Conservation (phyloP, 53 echinoderm and acorn worm genomes). For the Glandiceps talaboti region DNA sequence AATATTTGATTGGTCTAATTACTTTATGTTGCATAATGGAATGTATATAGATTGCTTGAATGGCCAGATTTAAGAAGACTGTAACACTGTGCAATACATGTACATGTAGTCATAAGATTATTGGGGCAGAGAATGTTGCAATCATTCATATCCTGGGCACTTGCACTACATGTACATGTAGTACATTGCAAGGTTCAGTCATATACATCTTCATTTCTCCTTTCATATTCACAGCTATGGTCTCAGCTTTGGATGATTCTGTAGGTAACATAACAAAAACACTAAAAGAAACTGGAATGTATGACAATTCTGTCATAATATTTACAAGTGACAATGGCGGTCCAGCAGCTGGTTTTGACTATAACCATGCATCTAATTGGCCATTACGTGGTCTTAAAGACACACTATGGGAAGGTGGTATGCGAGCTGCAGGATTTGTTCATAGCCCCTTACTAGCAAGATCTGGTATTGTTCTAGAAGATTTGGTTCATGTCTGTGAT, state of each 20-base stretch:
- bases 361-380: constrained; percentile 79
- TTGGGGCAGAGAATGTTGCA: no score
- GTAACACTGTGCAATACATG: no score
- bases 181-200: no score
- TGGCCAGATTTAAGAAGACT: no score
- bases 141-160: no score
- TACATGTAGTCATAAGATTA: no score
- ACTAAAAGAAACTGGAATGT: constrained; percentile 42
- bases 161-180: no score
- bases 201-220: no score
- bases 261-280: constrained; percentile 59
- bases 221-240: constrained; percentile 66
- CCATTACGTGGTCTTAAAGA: constrained; percentile 66
- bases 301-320: constrained; percentile 71
- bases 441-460: constrained; percentile 51
- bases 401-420: constrained; percentile 82
- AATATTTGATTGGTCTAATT: no score
- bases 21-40: no score
- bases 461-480: constrained; percentile 35
- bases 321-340: constrained; percentile 93
- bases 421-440: constrained; percentile 54
- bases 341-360: constrained; percentile 63
- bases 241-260: constrained; percentile 68
- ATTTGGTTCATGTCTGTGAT: constrained; percentile 70
- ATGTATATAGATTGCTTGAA: no score